These are phyloP conservation scores for Sylvicapra grimmia DNA, from an alignment of 2,113 vertebrate species.

Conservation along the genomic window DNA sequence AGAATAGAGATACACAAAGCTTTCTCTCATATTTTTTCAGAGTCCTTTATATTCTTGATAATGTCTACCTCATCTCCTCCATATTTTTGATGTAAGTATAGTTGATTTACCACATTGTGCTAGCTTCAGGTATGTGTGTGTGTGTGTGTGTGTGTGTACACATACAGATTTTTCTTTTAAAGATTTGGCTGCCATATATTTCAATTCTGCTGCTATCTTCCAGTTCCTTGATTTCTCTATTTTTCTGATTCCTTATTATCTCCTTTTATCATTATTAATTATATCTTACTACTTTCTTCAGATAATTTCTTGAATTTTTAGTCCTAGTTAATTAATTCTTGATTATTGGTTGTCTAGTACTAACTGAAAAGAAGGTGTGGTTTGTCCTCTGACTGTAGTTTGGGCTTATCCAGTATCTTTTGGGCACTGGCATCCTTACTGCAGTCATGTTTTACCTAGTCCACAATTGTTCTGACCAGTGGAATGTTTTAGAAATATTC, in stretches of 20 bases:
- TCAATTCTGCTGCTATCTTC: not conserved
- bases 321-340: not conserved
- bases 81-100: not conserved
- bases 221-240: not conserved
- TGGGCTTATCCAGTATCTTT: too few species aligned
- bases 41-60: not conserved
- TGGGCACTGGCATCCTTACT: fast-evolving
- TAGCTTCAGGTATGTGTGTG: not conserved
- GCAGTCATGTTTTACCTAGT: not conserved
- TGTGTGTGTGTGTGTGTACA: not conserved
- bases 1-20: not conserved
- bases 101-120: not conserved
- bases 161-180: not conserved
- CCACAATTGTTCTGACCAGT: too few species aligned
- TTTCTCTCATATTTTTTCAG: not conserved
- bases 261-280: not conserved
- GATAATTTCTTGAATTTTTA: not conserved
- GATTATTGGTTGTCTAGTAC: not conserved
- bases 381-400: too few species aligned
- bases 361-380: not conserved
- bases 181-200: not conserved
- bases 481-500: not conserved
- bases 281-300: not conserved
- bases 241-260: not conserved
- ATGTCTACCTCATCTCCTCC: not conserved